These are phyloP conservation scores for Phrynosoma platyrhinos DNA, from an alignment of 2,113 vertebrate species.

Conservation along the genomic window DNA sequence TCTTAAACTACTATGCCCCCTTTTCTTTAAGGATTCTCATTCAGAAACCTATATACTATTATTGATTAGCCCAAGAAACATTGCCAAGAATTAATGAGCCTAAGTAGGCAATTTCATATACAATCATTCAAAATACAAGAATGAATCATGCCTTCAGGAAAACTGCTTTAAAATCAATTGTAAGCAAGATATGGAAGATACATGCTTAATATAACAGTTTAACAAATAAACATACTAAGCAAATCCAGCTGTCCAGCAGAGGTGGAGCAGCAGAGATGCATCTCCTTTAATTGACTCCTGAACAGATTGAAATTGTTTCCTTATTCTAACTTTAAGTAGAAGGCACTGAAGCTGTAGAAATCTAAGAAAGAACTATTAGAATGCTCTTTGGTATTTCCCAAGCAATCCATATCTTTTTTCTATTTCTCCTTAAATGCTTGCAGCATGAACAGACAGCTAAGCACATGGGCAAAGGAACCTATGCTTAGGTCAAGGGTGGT, in stretches of 20 bases:
- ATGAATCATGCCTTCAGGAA: not conserved
- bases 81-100: conserved; percentile 8
- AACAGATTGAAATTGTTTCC: not conserved
- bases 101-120: not conserved
- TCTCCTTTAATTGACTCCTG: not conserved
- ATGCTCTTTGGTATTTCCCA: not conserved
- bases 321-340: not conserved
- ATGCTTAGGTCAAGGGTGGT: not conserved
- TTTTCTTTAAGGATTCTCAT: conserved; percentile 12
- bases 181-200: not conserved
- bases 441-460: not conserved
- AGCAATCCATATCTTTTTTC: not conserved
- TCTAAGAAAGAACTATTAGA: not conserved
- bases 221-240: not conserved
- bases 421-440: not conserved
- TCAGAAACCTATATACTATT: not conserved
- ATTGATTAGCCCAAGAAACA: conserved; percentile 4
- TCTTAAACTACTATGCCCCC: not conserved
- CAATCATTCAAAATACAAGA: not conserved
- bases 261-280: not conserved
- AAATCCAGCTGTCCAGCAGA: not conserved
- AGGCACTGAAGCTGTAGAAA: not conserved
- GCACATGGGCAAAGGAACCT: not conserved
- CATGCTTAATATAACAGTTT: not conserved
- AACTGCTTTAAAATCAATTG: not conserved